These are phyloP conservation scores for Aphelinus atriplicis DNA, from an alignment of 1,140 invertebrate species.

Conservation along the genomic window DNA sequence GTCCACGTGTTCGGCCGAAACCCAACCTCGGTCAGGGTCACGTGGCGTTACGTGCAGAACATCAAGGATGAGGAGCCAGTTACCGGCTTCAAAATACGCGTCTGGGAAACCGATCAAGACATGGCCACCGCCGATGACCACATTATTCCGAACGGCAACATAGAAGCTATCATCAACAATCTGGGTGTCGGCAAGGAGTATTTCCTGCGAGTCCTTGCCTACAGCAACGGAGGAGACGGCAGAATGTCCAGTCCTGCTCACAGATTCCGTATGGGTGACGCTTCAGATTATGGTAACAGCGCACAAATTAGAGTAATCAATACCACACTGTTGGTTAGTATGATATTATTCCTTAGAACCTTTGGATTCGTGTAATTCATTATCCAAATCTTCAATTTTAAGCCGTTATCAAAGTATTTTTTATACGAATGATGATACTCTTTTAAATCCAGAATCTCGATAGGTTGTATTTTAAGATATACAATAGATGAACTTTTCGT, in stretches of 20 bases:
- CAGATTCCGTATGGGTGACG: constrained; percentile 84
- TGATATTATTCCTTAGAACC: constrained; percentile 50
- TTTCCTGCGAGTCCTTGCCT: constrained; percentile 89
- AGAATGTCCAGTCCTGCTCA: constrained; percentile 93
- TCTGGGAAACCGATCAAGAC: constrained; percentile 93
- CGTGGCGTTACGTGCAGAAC: constrained; percentile 93
- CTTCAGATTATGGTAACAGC: constrained; percentile 52
- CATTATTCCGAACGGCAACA: constrained; percentile 76
- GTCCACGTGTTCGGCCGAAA: constrained; percentile 85
- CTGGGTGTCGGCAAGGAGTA: constrained; percentile 89
- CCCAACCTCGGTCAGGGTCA: constrained; percentile 86
- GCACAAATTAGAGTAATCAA: constrained; percentile 48
- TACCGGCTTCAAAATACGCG: constrained; percentile 90
- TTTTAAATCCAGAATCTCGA: too few species aligned
- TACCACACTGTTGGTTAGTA: constrained; percentile 45
- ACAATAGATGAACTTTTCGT: too few species aligned
- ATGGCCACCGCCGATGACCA: constrained; percentile 92
- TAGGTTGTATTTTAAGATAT: too few species aligned
- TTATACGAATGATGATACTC: too few species aligned
- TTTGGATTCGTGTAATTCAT: constrained; percentile 11
- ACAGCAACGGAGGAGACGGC: constrained; percentile 93
- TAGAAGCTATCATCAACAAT: constrained; percentile 81
- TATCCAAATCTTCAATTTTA: too few species aligned
- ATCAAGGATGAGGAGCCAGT: constrained; percentile 92
- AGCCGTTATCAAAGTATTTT: too few species aligned